Evolutionary conservation across 2,888 invertebrate genomes (phyloP).

Genomic region (Drosophila algonquin): DNA sequence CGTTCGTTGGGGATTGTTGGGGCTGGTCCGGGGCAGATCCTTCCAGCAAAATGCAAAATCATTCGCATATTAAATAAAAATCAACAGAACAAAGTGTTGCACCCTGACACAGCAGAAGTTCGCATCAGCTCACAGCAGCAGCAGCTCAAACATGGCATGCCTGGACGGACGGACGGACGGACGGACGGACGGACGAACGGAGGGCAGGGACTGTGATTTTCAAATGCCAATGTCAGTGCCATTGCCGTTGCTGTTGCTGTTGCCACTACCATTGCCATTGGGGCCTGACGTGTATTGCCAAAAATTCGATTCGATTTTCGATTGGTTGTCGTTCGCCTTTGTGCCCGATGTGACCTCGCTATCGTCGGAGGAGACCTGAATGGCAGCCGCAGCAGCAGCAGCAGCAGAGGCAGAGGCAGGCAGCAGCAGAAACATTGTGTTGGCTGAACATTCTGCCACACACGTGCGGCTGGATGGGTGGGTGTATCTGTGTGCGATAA

Average conservation of each 20-base stretch:
- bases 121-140: not conserved
- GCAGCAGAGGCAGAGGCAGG: too few species aligned
- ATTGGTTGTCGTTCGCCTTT: slow-evolving; percentile 54
- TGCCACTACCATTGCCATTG: slow-evolving; percentile 51
- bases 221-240: slow-evolving; percentile 64
- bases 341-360: slow-evolving; percentile 28
- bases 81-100: slow-evolving; percentile 56
- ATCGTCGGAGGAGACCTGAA: slow-evolving; percentile 34
- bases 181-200: not conserved
- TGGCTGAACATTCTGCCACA: slow-evolving; percentile 10
- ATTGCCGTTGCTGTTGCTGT: slow-evolving; percentile 40
- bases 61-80: slow-evolving; percentile 43
- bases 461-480: slow-evolving; percentile 9
- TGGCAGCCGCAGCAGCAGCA: slow-evolving; percentile 20
- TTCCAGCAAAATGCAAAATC: slow-evolving; percentile 51
- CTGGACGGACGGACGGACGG: slow-evolving; percentile 2
- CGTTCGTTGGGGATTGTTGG: slow-evolving; percentile 19
- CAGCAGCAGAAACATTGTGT: slow-evolving; percentile 35
- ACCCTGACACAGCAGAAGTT: slow-evolving; percentile 33
- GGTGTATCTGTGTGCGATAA: slow-evolving; percentile 29
- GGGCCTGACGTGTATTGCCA: slow-evolving; percentile 49
- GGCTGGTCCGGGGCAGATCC: slow-evolving; percentile 14
- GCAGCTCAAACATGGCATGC: slow-evolving; percentile 16
- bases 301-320: slow-evolving; percentile 75
- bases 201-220: slow-evolving; percentile 20